Conservation (phyloP, 2,113 vertebrate species). For the Xiphophorus maculatus region DNA sequence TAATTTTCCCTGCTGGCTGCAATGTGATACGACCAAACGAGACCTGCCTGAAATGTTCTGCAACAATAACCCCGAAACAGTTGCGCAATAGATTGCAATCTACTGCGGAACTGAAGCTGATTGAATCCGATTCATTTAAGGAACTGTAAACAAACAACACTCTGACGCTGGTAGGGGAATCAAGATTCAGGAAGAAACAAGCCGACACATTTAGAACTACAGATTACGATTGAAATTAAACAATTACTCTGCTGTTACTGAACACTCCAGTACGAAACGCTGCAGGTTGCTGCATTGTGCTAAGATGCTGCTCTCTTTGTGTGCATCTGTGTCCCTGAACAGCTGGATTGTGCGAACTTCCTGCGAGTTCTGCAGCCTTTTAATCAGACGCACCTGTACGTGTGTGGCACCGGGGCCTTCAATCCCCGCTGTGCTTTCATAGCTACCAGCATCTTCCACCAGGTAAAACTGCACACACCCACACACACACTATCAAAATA, state of each 20-base stretch:
- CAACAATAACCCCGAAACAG: conserved; percentile 25
- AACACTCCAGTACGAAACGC: background rate
- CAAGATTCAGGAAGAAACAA: conserved; percentile 18
- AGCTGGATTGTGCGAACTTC: conserved; percentile 85
- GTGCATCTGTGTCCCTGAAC: conserved; percentile 4
- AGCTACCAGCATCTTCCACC: conserved; percentile 72
- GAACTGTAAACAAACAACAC: conserved; percentile 44
- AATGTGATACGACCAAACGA: background rate
- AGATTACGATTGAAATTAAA: background rate
- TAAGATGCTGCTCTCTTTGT: background rate
- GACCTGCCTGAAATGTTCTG: background rate
- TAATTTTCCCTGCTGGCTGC: background rate
- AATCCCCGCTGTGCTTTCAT: conserved; percentile 83
- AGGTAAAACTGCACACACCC: conserved; percentile 61
- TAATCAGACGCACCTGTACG: conserved; percentile 83
- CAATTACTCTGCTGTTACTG: background rate
- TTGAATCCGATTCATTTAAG: conserved; percentile 36
- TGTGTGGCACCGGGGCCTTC: conserved; percentile 84
- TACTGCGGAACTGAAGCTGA: conserved; percentile 28
- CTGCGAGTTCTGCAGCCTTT: conserved; percentile 81
- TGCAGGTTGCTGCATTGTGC: background rate
- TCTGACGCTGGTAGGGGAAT: conserved; percentile 14
- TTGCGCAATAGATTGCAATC: conserved; percentile 32
- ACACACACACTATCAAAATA: background rate
- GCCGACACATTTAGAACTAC: background rate